phyloP scores from a whole-genome alignment of 1,140 invertebrate species.

The Dreissena polymorpha region DNA sequence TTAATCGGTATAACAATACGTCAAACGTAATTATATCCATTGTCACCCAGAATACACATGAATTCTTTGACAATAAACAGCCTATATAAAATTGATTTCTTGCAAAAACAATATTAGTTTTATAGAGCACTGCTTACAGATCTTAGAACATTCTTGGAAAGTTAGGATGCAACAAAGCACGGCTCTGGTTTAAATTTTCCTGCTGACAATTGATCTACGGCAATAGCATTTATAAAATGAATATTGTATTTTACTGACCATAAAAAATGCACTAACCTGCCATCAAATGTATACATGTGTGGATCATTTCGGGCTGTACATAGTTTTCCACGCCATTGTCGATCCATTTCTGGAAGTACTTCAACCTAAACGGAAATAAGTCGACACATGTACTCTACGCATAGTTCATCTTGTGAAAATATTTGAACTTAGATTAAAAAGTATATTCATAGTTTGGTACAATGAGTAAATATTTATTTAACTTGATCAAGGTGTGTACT shows the following conservation, averaged over 20 bases:
- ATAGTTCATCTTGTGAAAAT: background rate
- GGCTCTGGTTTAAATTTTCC: background rate
- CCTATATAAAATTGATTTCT: background rate
- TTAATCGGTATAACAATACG: background rate
- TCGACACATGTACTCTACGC: background rate
- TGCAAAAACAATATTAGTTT: background rate
- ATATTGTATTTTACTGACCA: background rate
- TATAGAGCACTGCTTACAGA: background rate
- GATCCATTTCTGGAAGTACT: conserved; percentile 18
- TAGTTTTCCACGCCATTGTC: conserved; percentile 7
- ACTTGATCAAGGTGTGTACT: background rate
- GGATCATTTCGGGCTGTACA: conserved; percentile 43
- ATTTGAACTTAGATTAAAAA: background rate
- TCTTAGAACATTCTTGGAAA: background rate
- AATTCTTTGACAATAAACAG: background rate
- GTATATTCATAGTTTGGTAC: background rate
- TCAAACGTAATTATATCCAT: background rate
- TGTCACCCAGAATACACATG: background rate
- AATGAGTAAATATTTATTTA: background rate
- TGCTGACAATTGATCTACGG: background rate
- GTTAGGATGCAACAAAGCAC: background rate
- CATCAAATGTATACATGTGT: conserved; percentile 42
- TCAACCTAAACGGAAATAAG: conserved; percentile 12
- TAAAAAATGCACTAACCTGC: conserved; percentile 9
- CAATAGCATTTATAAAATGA: background rate